Percentiles rank a stretch among this genome's conserved stretches.
Evolutionary conservation across 2,888 invertebrate genomes (phyloP).

Genomic region (Dexiosoma caninum): DNA sequence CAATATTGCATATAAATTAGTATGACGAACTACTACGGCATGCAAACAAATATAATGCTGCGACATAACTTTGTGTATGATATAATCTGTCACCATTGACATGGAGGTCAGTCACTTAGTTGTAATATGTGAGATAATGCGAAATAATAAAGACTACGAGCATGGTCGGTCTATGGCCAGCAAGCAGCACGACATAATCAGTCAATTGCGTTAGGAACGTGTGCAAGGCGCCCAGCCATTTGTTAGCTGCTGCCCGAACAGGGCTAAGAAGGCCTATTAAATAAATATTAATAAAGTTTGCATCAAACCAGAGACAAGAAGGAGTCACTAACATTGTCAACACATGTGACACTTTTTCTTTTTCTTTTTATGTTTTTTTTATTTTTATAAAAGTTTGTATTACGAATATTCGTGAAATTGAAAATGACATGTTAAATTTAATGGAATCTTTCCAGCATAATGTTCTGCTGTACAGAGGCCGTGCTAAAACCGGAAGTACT

Average conservation of each 20-base stretch:
- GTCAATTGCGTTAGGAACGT: constrained; percentile 20
- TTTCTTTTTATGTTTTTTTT: neutral
- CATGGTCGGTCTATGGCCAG: neutral
- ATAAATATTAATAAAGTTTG: constrained; percentile 60
- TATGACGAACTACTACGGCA: neutral
- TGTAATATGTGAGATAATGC: constrained; percentile 19
- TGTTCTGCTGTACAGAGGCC: neutral
- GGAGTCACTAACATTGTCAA: constrained; percentile 26
- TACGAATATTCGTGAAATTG: neutral
- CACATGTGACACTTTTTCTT: constrained; percentile 42
- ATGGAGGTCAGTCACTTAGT: constrained; percentile 37
- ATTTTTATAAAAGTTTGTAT: neutral
- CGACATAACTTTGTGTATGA: neutral
- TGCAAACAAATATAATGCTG: neutral
- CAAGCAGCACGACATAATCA: constrained; percentile 12
- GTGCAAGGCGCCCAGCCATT: neutral
- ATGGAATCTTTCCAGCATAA: neutral
- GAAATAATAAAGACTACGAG: constrained; percentile 24
- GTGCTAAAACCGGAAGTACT: neutral
- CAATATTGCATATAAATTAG: constrained; percentile 55
- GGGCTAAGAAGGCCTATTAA: constrained; percentile 48
- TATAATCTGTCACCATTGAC: constrained; percentile 62
- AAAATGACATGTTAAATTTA: neutral
- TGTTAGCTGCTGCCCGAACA: neutral
- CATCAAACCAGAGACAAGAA: neutral